phyloP scores from a whole-genome alignment of 2,797 vertebrate species.

The Bryconaethiops microstoma region DNA sequence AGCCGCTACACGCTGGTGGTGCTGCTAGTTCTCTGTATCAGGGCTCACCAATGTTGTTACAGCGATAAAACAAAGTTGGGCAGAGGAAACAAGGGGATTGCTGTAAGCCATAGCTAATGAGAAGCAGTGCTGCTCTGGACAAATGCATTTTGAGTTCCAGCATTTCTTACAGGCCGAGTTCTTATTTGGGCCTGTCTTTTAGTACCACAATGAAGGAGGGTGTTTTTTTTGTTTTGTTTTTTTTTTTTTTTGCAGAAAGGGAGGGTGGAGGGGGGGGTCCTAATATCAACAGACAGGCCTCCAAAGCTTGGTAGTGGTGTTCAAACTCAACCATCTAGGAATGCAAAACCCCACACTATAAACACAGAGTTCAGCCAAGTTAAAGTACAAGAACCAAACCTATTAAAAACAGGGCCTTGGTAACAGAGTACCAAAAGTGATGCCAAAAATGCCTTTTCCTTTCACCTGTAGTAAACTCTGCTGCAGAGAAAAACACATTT shows the following conservation, averaged over 20 bases:
- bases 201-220: constrained; percentile 19
- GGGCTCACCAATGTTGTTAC: constrained; percentile 47
- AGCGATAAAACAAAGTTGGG: constrained; percentile 45
- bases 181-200: constrained; percentile 29
- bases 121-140: constrained; percentile 50
- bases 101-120: constrained; percentile 45
- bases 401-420: constrained; percentile 56
- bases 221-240: neutral
- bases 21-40: constrained; percentile 27
- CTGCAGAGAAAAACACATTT: constrained; percentile 57
- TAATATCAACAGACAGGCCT: constrained; percentile 53
- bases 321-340: constrained; percentile 71
- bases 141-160: constrained; percentile 38
- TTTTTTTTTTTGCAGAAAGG: neutral
- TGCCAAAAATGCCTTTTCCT: constrained; percentile 55
- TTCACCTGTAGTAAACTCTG: constrained; percentile 63
- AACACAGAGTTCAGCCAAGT: constrained; percentile 65
- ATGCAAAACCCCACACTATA: constrained; percentile 69
- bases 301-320: constrained; percentile 45
- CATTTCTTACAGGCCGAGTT: constrained; percentile 41
- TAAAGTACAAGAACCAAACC: constrained; percentile 57
- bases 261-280: constrained; percentile 4
- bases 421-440: constrained; percentile 49
- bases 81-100: constrained; percentile 42
- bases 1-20: constrained; percentile 24